Evolutionary conservation across 2,888 invertebrate genomes (phyloP).

Genomic region (Parnassius apollo): DNA sequence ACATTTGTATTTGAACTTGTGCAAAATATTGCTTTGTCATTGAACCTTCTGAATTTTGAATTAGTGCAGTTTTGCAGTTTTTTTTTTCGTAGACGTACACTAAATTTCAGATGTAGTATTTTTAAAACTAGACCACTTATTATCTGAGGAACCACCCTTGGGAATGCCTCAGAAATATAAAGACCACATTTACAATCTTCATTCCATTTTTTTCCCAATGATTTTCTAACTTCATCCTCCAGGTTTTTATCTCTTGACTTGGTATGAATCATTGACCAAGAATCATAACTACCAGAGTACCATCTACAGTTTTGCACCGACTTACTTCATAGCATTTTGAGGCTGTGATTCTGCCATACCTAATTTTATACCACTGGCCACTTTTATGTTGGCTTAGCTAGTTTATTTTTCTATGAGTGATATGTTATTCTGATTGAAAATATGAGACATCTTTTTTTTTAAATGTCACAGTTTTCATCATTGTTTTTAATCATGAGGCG

Average conservation of each 20-base stretch:
- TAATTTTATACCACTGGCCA: too few relatives aligned
- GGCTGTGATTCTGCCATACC: too few relatives aligned
- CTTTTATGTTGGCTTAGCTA: slow-evolving; percentile 29
- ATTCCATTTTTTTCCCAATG: slow-evolving; percentile 23
- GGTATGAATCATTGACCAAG: slow-evolving; percentile 31
- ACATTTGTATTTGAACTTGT: too few relatives aligned
- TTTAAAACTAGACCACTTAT: slow-evolving; percentile 29
- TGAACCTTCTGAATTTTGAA: too few relatives aligned
- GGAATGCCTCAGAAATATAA: slow-evolving; percentile 25
- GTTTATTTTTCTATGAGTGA: slow-evolving; percentile 26
- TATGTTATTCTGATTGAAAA: slow-evolving; percentile 19
- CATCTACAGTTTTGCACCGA: too few relatives aligned
- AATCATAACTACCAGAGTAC: slow-evolving; percentile 16
- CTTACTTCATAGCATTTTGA: too few relatives aligned
- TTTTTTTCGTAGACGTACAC: too few relatives aligned
- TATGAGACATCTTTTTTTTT: slow-evolving; percentile 28
- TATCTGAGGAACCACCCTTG: slow-evolving; percentile 31
- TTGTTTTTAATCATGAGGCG: too few relatives aligned
- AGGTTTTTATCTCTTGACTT: slow-evolving; percentile 12
- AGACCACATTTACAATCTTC: slow-evolving; percentile 28
- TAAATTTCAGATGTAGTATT: slow-evolving; percentile 17
- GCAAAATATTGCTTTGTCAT: too few relatives aligned
- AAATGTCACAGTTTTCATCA: too few relatives aligned
- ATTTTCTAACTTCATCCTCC: slow-evolving; percentile 24
- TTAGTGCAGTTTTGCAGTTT: too few relatives aligned